These are phyloP conservation scores for Sarcophaga bullata DNA, from an alignment of 1,140 invertebrate species.

Conservation along the genomic window DNA sequence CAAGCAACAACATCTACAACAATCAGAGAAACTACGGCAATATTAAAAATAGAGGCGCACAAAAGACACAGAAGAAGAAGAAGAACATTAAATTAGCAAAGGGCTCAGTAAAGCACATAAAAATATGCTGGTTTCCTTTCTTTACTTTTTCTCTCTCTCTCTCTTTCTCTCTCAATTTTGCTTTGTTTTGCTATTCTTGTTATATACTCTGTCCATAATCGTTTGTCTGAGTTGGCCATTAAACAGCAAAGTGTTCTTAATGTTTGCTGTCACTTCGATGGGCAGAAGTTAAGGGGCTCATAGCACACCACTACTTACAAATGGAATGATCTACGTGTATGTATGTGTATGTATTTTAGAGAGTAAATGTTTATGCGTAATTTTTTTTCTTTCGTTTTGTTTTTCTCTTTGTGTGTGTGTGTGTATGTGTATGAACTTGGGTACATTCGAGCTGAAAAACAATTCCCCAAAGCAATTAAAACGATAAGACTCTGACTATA, in stretches of 20 bases:
- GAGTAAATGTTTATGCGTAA: no score
- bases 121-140: not conserved
- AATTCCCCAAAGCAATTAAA: conserved; percentile 39
- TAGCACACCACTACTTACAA: not conserved
- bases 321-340: not conserved
- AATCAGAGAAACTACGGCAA: no score
- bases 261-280: not conserved
- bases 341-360: no score
- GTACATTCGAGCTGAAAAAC: not conserved
- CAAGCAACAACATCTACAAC: not conserved
- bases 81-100: conserved; percentile 30
- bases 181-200: not conserved
- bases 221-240: conserved; percentile 20
- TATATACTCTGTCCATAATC: not conserved
- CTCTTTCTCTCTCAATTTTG: no score
- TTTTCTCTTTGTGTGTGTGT: not conserved
- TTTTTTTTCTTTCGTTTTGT: no score
- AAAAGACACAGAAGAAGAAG: not conserved
- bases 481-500: conserved; percentile 34
- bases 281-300: conserved; percentile 4
- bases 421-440: not conserved
- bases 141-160: no score
- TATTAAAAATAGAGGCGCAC: no score
- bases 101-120: conserved; percentile 21
- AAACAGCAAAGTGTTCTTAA: conserved; percentile 16